Evolutionary conservation across 2,888 invertebrate species (phyloP).

Genomic region (Drosophila rellima): DNA sequence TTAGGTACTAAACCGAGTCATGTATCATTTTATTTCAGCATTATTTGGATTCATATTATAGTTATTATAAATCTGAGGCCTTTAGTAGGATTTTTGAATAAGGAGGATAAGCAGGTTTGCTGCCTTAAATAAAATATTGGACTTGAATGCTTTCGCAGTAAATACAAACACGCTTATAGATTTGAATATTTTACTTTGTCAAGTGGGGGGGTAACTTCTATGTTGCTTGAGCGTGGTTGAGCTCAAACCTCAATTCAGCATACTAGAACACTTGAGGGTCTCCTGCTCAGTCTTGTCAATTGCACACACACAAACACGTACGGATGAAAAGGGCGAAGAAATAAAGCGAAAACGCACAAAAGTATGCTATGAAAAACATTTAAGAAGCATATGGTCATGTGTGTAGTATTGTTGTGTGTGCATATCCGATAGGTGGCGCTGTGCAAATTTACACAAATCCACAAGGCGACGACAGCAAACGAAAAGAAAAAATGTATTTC

Average conservation of each 20-base stretch:
- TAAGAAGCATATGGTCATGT: conserved; percentile 56
- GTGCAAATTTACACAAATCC: conserved; percentile 67
- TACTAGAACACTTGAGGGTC: conserved; percentile 25
- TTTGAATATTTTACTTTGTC: conserved; percentile 3
- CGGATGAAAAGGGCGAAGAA: background rate
- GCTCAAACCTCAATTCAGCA: conserved; percentile 1
- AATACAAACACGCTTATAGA: background rate
- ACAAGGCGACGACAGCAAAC: conserved; percentile 47
- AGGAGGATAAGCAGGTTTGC: too few species aligned
- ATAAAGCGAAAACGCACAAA: conserved; percentile 41
- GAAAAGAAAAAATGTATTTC: conserved; percentile 72
- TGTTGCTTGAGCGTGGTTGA: background rate
- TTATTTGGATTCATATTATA: too few species aligned
- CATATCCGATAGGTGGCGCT: conserved; percentile 18
- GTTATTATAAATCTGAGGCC: too few species aligned
- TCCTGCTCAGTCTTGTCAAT: conserved; percentile 13
- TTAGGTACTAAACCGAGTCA: too few species aligned
- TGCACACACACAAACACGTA: conserved; percentile 23
- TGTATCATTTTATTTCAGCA: too few species aligned
- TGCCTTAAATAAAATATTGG: background rate
- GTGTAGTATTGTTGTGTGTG: conserved; percentile 8
- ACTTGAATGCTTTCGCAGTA: background rate
- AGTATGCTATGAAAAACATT: conserved; percentile 54
- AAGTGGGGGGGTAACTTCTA: background rate
- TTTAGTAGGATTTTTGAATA: too few species aligned